Conservation (phyloP, 2,888 invertebrate species). For the Drosophila hamatofila region DNA sequence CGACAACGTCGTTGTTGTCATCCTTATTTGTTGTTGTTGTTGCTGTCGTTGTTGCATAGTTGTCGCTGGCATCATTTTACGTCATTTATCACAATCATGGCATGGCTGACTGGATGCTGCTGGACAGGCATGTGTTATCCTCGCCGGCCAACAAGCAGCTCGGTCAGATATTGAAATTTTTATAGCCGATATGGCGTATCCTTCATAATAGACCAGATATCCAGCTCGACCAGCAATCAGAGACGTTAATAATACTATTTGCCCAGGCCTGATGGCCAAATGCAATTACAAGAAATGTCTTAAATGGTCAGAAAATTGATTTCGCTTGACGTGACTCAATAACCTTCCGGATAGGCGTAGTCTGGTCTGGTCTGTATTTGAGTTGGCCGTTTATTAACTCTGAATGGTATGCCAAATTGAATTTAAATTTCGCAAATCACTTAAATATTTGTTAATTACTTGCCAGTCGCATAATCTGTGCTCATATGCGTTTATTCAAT, state of each 20-base stretch:
- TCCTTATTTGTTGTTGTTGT: conserved; percentile 14
- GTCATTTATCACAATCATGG: conserved; percentile 81
- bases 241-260: conserved; percentile 54
- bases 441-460: conserved; percentile 29
- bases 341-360: background rate
- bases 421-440: conserved; percentile 3
- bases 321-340: conserved; percentile 13
- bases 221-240: conserved; percentile 62
- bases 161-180: conserved; percentile 55
- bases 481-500: conserved; percentile 1
- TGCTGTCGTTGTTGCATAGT: conserved; percentile 53
- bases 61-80: conserved; percentile 79
- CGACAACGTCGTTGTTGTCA: conserved; percentile 57
- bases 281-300: conserved; percentile 45
- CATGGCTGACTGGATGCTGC: conserved; percentile 62
- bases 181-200: conserved; percentile 53
- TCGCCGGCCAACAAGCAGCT: conserved; percentile 23
- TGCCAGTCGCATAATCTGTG: background rate
- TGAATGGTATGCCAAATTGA: conserved; percentile 10
- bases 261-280: conserved; percentile 43
- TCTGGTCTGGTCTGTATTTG: background rate
- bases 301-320: conserved; percentile 39
- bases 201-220: conserved; percentile 31
- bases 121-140: conserved; percentile 31
- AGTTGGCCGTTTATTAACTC: background rate